phyloP scores from a whole-genome alignment of 2,113 vertebrate species.

The Neolamprologus toae region DNA sequence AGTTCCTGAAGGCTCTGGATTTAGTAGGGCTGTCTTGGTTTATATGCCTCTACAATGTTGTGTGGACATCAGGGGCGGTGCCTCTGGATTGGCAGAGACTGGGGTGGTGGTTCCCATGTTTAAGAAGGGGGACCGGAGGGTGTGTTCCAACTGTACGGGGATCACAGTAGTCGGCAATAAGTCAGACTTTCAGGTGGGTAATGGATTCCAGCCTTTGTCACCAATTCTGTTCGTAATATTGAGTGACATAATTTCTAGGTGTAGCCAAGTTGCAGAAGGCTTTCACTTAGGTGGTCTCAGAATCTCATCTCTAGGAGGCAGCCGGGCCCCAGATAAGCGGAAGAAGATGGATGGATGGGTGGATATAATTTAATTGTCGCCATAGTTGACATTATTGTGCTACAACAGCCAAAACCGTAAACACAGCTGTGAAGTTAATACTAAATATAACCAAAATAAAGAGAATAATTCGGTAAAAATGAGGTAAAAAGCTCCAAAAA shows the following conservation, averaged over 20 bases:
- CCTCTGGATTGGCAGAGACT: background rate
- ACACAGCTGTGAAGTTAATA: background rate
- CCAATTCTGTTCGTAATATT: background rate
- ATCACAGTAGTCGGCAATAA: background rate
- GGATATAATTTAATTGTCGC: background rate
- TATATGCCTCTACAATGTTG: background rate
- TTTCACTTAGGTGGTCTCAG: background rate
- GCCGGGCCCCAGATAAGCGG: fast-evolving
- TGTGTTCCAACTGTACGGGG: background rate
- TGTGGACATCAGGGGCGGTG: background rate
- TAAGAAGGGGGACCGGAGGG: background rate
- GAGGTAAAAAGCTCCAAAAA: background rate
- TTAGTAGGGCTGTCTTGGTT: background rate
- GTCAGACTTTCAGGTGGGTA: background rate
- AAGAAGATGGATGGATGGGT: background rate
- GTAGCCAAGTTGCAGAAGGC: background rate
- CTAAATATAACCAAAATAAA: background rate
- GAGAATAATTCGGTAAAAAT: background rate
- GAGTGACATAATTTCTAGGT: background rate
- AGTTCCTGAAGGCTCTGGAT: background rate
- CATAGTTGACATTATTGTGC: background rate
- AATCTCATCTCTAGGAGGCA: background rate
- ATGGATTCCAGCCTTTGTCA: background rate
- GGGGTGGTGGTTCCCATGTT: background rate
- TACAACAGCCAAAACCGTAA: background rate